phyloP scores from a whole-genome alignment of 2,113 vertebrate species.

The Megaceryle maxima region DNA sequence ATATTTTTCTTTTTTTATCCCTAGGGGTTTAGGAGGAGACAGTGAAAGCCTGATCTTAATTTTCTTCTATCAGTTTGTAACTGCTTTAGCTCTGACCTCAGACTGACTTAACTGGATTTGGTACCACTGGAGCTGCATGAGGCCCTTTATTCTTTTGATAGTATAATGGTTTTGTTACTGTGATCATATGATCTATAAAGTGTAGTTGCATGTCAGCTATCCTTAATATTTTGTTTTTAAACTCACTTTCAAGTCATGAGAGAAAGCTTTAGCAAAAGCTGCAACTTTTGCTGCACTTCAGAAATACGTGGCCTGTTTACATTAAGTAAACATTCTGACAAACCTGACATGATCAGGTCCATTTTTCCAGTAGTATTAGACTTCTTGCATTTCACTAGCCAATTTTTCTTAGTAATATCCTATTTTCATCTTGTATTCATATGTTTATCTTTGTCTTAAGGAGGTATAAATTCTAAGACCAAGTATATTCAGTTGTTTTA shows the following conservation, averaged over 20 bases:
- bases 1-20: too few relatives aligned
- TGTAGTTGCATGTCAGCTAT: background rate
- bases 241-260: background rate
- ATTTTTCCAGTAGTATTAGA: background rate
- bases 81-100: background rate
- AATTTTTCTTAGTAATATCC: background rate
- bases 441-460: too few relatives aligned
- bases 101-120: background rate
- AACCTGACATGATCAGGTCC: background rate
- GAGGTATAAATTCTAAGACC: background rate
- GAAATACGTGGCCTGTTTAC: background rate
- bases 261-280: background rate
- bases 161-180: background rate
- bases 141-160: background rate
- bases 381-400: background rate
- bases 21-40: background rate
- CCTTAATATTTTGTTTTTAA: background rate
- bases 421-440: too few relatives aligned
- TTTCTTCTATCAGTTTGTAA: background rate
- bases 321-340: background rate
- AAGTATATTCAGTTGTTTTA: background rate
- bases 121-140: background rate
- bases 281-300: background rate
- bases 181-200: background rate
- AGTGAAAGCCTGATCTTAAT: background rate